Conservation (phyloP, 1,140 invertebrate genomes). For the Drosophila aff. region DNA sequence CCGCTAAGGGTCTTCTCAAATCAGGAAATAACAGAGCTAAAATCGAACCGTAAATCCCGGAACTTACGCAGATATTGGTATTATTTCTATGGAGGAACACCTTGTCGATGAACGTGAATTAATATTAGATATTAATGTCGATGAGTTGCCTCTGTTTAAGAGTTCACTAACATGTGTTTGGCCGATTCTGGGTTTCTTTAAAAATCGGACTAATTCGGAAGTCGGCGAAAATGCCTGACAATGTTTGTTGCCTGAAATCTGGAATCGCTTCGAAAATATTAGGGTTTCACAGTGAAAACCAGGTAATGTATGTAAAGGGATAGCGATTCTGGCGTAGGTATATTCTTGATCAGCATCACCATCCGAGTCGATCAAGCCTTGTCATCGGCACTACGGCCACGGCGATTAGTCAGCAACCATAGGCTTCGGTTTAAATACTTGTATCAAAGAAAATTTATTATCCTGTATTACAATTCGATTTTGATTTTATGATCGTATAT, state of each 20-base stretch:
- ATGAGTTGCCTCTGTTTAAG: no score
- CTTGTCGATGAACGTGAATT: neutral
- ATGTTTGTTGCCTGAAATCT: no score
- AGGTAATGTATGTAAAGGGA: no score
- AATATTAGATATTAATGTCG: constrained; percentile 1
- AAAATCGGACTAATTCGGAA: no score
- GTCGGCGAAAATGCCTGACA: no score
- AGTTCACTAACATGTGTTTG: neutral
- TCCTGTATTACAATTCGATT: constrained; percentile 20
- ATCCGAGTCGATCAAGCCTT: neutral
- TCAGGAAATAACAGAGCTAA: neutral
- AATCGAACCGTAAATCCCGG: neutral
- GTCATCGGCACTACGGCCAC: neutral
- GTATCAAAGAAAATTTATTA: constrained; percentile 40
- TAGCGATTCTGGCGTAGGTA: no score
- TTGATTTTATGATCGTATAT: constrained; percentile 13
- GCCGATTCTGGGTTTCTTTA: neutral
- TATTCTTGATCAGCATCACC: no score
- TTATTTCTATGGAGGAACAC: neutral
- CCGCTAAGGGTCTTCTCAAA: neutral
- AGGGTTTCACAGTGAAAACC: no score
- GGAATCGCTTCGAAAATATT: no score
- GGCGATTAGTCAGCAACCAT: neutral
- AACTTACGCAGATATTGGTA: no score
- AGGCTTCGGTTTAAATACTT: neutral